Base-by-base conservation (phyloP, 2,797 vertebrate genomes). In the Arctocebus calabarensis region DNA sequence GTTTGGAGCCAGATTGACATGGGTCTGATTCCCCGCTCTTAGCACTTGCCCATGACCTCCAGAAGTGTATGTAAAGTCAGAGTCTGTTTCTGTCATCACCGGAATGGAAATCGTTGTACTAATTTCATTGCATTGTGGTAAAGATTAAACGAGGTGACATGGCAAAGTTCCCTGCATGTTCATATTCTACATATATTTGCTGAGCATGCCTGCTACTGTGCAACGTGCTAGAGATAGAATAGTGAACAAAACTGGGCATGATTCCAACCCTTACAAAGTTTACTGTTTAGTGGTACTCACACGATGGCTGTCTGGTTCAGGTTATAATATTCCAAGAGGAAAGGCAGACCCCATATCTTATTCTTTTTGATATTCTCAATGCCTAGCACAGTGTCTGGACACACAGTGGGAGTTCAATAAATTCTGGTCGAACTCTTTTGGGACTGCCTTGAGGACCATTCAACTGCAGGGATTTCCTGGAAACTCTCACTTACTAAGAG, bases 391-490 rank as follows among this genome's bases (percentile, higher is more conserved):
- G 57, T 83, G 59, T 45, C 17, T 64, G 55, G 48, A 48, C 22
- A 62, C 32, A 92, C 37, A 74, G 48, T 79, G 94, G 68, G 55
- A 78, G 32, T 93, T 92, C 75, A 77, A 84, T 40, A 84, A 70
- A 71, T 16, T 22, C n/a, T 77, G 13, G 22, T 74, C 84, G 82
- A 86, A 82, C 22, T 86, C 23, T 91, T 90, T 78, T 78, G 57
- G 82, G 90, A 79, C 9, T 62, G 25, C 84, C 81, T 84, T 77
- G 57, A 89, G 64, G 66, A 90, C 40, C 52, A 75, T 40, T n/a
- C 37, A 88, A 85, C 75, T 57, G 64, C 34, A 71, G 81, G 16
- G 61, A 91, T 79, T 90, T 93, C 84, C 82, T 91, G 29, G 81
- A 91, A 70, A 87, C 29, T 40, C 20, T 79, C 61, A 43, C 62